Conservation (phyloP, 2,888 invertebrate genomes). For the Pecten maximus region DNA sequence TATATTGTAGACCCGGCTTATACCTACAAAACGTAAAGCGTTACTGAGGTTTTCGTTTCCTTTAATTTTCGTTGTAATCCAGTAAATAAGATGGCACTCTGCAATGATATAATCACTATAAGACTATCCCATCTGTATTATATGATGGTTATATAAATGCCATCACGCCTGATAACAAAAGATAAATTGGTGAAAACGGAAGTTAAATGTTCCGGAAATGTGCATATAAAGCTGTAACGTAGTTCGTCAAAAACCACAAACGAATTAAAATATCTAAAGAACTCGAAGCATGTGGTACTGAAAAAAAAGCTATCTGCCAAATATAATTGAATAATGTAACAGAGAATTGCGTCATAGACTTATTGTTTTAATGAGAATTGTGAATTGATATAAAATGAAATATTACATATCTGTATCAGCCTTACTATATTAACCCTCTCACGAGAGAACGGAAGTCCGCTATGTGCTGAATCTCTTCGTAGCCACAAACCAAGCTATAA, state of each 20-base stretch:
- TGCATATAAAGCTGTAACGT: not conserved
- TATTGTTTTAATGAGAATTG: not conserved
- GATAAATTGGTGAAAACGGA: not conserved
- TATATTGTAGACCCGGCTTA: no score
- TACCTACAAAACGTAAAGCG: no score
- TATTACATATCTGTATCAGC: not conserved
- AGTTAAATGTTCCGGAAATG: not conserved
- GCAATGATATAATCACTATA: no score
- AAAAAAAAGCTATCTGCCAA: not conserved
- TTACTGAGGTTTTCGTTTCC: no score
- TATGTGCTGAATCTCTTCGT: not conserved
- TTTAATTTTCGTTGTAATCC: no score
- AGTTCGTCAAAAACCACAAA: constrained; percentile 12
- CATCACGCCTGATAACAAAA: not conserved
- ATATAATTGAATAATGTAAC: not conserved
- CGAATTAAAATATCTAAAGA: not conserved
- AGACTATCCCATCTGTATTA: not conserved
- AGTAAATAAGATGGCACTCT: no score
- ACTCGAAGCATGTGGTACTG: not conserved
- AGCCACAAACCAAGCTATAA: not conserved
- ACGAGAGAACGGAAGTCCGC: not conserved
- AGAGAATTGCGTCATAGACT: not conserved
- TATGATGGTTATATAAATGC: not conserved
- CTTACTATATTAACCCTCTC: not conserved
- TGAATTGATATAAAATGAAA: not conserved